Evolutionary conservation across 1,140 invertebrate genomes (phyloP).

Genomic region (Drosophila cardini): DNA sequence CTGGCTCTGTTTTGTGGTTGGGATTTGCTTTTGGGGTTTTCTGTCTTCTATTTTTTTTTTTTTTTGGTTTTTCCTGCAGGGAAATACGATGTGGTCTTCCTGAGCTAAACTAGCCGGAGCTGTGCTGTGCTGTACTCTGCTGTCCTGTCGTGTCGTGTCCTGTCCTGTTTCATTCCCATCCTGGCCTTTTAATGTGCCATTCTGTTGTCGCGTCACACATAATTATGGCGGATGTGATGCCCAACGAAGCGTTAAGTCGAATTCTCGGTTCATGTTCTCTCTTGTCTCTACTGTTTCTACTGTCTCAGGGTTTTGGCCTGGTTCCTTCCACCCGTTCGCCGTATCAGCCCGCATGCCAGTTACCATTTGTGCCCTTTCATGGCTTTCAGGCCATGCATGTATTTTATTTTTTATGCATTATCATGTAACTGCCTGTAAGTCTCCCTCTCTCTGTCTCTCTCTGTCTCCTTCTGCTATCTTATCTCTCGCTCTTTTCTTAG

Average conservation of each 20-base stretch:
- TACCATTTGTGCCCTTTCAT: constrained; percentile 70
- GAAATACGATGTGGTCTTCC: constrained; percentile 46
- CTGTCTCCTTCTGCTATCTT: neutral
- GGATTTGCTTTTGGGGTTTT: constrained; percentile 22
- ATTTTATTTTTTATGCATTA: constrained; percentile 83
- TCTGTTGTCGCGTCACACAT: constrained; percentile 78
- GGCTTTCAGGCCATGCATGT: constrained; percentile 68
- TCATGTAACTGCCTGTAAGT: constrained; percentile 59
- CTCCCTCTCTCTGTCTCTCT: constrained; percentile 34
- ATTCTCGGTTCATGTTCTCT: constrained; percentile 67
- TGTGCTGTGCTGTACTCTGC: no score
- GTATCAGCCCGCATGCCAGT: constrained; percentile 22
- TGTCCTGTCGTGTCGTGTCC: constrained; percentile 3
- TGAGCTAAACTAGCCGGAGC: constrained; percentile 22
- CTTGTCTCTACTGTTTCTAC: constrained; percentile 22
- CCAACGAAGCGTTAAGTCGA: constrained; percentile 80
- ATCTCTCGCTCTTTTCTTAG: neutral
- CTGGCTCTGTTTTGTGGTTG: constrained; percentile 7
- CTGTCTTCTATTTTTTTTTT: neutral
- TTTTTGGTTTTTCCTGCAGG: constrained; percentile 39
- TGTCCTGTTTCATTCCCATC: constrained; percentile 14
- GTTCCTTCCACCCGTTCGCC: neutral
- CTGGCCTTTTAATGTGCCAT: constrained; percentile 71
- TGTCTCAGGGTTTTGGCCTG: neutral
- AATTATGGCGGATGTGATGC: constrained; percentile 82